Evolutionary conservation across 1,140 invertebrate genomes (phyloP).

Genomic region (Brachionus calyciflorus): DNA sequence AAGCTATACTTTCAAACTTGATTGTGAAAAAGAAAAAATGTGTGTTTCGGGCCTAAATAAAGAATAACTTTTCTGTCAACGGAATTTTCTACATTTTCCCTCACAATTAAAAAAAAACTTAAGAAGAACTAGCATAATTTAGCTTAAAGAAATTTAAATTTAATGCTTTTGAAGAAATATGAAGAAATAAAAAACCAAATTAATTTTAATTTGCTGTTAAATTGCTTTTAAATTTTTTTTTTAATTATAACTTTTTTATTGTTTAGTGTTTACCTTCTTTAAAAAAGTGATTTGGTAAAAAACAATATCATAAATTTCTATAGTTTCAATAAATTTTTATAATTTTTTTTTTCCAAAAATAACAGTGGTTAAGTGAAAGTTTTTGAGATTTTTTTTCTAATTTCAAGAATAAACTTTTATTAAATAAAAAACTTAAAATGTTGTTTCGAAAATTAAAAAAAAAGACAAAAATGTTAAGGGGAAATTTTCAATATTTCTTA

Average conservation of each 20-base stretch:
- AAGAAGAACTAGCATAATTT: too few species aligned
- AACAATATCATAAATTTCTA: constrained; percentile 9
- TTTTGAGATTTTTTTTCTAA: too few species aligned
- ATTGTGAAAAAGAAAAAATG: too few species aligned
- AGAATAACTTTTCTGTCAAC: too few species aligned
- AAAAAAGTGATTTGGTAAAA: not conserved
- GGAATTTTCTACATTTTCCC: too few species aligned
- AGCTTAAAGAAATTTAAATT: too few species aligned
- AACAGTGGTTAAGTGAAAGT: constrained; percentile 26
- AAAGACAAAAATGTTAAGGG: too few species aligned
- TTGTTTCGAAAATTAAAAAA: constrained; percentile 6
- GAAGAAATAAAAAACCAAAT: not conserved
- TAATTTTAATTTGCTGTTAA: not conserved
- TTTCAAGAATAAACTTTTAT: constrained; percentile 13
- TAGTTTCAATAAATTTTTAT: constrained; percentile 27
- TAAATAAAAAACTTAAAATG: not conserved
- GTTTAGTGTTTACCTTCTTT: constrained; percentile 11
- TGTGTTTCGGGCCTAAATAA: too few species aligned
- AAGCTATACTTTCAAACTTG: too few species aligned
- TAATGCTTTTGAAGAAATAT: too few species aligned
- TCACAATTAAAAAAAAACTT: too few species aligned
- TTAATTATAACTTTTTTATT: not conserved
- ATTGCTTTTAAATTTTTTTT: constrained; percentile 20
- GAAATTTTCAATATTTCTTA: too few species aligned
- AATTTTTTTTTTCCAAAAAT: not conserved